Base-by-base conservation (phyloP, 1,140 invertebrate genomes). In the Drosophila micromelanica region DNA sequence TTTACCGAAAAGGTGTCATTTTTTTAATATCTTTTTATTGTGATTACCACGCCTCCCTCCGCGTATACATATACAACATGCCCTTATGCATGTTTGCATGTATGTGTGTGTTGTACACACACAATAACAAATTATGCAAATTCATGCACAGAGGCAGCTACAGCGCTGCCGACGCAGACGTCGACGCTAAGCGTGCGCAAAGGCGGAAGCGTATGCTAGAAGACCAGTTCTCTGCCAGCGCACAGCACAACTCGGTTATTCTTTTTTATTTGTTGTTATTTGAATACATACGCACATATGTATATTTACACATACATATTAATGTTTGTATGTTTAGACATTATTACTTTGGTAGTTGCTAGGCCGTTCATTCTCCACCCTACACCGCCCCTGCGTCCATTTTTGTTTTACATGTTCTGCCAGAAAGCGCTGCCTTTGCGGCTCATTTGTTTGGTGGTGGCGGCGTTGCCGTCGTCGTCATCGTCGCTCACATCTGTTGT, bases 71-170 rank as follows among this genome's bases (percentile, higher is more conserved):
- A 30, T 30, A 15, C 11, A 27, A 43, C 4, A 13, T 52, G 15
- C 4, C 6, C 20, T 48, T 23, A 4, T 45, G 13, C 52, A 6
- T 40, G 32, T 30, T 55, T 46, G 23, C 45, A 51, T 70, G 35
- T 54, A 69, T 55, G 32, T 30, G 37, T 20, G 9, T 8, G 15
- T 20, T 5, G 48, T 15, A 49, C 23, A 8, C 12, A 35, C 37
- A 52, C 56, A 61, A 79, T 37, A 71, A 54, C 43, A 87, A 87
- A 78, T 89, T 86, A 86, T 86, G 82, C 82, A 86, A 89, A 86
- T 86, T 86, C 78, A 89, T 87, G 63, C 62, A 71, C 74, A 76
- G 54, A 46, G 46, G 23, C 64, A 65, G 67, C 48, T 69, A 59
- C 68, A 63, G 69, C 51, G 42, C 62, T 56, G 65, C 49, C 20